phyloP scores from a whole-genome alignment of 2,113 vertebrate species.

The Acanthochromis polyacanthus region DNA sequence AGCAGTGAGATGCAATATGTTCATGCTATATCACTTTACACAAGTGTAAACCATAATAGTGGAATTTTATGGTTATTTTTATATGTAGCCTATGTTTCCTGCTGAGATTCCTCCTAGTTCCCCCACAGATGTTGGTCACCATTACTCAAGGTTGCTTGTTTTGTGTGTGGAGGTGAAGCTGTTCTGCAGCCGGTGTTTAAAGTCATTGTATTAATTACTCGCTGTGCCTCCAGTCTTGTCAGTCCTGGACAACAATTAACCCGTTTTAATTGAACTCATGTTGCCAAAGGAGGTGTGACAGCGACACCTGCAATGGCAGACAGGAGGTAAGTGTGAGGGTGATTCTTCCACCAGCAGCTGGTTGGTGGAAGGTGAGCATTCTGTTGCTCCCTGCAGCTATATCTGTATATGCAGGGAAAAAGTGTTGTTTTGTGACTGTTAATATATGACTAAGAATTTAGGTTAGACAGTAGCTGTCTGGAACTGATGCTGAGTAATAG shows the following conservation, averaged over 20 bases:
- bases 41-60: no score
- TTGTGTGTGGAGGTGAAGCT: conserved; percentile 2
- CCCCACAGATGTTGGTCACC: background rate
- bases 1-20: no score
- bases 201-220: conserved; percentile 58
- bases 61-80: no score
- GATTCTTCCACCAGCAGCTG: background rate
- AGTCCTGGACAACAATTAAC: conserved; percentile 64
- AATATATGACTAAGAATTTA: no score
- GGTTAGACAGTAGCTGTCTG: background rate
- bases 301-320: conserved; percentile 54
- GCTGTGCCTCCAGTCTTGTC: conserved; percentile 40
- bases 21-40: no score
- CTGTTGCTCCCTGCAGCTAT: background rate
- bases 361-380: background rate
- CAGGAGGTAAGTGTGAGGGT: conserved; percentile 12
- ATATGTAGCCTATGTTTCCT: no score
- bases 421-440: background rate
- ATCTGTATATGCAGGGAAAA: background rate
- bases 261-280: conserved; percentile 63
- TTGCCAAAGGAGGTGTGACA: conserved; percentile 25
- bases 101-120: background rate
- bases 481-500: background rate
- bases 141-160: background rate
- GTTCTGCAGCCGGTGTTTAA: conserved; percentile 30